Percentiles rank a stretch among this genome's conserved stretches.
Evolutionary conservation across 1,140 invertebrate species (phyloP).

Genomic region (Tetragonula clypearis): DNA sequence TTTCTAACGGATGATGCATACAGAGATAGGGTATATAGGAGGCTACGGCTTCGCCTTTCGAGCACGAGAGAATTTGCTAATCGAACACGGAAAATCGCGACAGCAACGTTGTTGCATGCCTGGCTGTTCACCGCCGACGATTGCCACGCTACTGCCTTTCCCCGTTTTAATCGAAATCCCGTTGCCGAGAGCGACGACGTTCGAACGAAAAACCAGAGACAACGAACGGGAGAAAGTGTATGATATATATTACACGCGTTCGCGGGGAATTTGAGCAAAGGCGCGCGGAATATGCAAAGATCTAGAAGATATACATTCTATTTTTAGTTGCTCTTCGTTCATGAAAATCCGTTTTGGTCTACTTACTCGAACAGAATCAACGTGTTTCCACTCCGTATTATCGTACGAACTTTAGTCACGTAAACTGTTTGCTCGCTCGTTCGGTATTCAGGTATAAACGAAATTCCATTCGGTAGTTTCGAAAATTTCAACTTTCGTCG

Average conservation of each 20-base stretch:
- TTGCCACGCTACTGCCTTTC: neutral
- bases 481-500: neutral
- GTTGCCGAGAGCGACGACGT: neutral
- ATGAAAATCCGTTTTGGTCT: neutral
- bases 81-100: conserved; percentile 77
- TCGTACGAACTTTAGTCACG: neutral
- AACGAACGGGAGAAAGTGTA: neutral
- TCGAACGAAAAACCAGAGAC: neutral
- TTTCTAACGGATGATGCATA: conserved; percentile 51
- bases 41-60: conserved; percentile 26
- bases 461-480: neutral
- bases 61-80: conserved; percentile 65
- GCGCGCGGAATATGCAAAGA: too few species aligned
- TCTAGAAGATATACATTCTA: too few species aligned
- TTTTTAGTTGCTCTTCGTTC: too few species aligned
- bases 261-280: too few species aligned
- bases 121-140: neutral
- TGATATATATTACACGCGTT: neutral
- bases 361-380: neutral
- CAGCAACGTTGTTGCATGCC: conserved; percentile 49
- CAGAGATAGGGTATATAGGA: conserved; percentile 25
- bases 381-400: neutral
- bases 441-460: too few species aligned
- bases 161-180: conserved; percentile 8
- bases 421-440: neutral